Base-by-base conservation (phyloP, 2,797 vertebrate species). In the Epinephelus awoara region DNA sequence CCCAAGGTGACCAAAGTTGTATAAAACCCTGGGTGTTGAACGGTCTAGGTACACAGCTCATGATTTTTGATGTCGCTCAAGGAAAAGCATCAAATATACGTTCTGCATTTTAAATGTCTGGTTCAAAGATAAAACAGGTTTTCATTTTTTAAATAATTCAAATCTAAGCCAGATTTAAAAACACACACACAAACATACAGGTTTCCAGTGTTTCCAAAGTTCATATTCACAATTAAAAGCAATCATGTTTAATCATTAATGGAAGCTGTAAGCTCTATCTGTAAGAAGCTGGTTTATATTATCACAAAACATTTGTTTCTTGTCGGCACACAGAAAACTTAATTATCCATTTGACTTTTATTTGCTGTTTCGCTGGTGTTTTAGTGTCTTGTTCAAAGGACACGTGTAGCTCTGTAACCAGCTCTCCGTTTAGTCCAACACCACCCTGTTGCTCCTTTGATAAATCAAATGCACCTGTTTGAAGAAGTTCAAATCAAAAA, bases 331-430 rank as follows among this genome's bases (percentile, higher is more conserved):
- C 11, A 27, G 38, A 51, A 27, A 2, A 57, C 12, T n/a, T 29
- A 59, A 40, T 38, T 19, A 13, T 27, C 6, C 0, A 2, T 44
- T 42, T 10, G 9, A 7, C 15, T 38, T 46, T 44, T 21, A 19
- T 25, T 47, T 50, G 38, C 74, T 82, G 68, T 13, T 25, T 47
- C n/a, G 38, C 74, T 82, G 73, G 21, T 77, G 23, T 13, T 52
- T 65, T 3, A 19, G 19, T 52, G 46, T 63, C 47, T 21, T 34
- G 34, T 34, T 34, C 34, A 8, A 34, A 34, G 34, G 34, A 34
- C 34, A 34, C 34, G n/a, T 7, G 3, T 13, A 18, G 51, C 46
- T 54, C 2, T 34, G 34, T 13, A 40, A 17, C n/a, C 25, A 27
- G 1, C 44, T 40, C 38, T 25, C 47, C 44, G 25, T n/a, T 46